A percentile compares a stretch with the other conserved stretches of the same genome.
These are phyloP conservation scores for Sitodiplosis mosellana DNA, from an alignment of 1,140 invertebrate genomes.

Conservation along the genomic window DNA sequence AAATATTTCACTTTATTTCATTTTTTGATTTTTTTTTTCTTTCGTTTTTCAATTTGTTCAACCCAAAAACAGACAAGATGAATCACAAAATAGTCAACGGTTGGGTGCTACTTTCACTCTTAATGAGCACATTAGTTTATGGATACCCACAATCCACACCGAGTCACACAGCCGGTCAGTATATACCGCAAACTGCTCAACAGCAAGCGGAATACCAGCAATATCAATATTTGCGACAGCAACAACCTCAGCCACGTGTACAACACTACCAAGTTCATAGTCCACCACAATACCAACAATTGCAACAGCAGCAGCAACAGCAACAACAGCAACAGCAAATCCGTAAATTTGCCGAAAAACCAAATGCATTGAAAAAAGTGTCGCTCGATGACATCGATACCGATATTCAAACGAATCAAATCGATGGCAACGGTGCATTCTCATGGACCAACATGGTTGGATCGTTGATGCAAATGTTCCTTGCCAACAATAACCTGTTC, in stretches of 20 bases:
- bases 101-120: not conserved
- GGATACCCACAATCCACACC: not conserved
- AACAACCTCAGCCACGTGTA: not conserved
- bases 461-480: conserved; percentile 56
- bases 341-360: conserved; percentile 68
- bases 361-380: conserved; percentile 72
- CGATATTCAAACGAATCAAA: conserved; percentile 60
- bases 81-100: conserved; percentile 1
- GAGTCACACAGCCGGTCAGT: not conserved
- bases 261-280: conserved; percentile 21
- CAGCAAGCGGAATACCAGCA: not conserved
- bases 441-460: conserved; percentile 72
- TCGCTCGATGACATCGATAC: conserved; percentile 55
- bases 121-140: not conserved
- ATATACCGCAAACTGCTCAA: conserved; percentile 8
- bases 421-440: conserved; percentile 47
- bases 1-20: too few species aligned
- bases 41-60: too few species aligned
- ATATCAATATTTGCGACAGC: not conserved
- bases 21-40: too few species aligned
- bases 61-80: not conserved
- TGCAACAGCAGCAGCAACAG: conserved; percentile 27
- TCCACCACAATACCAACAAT: conserved; percentile 27
- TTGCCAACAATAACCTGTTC: conserved; percentile 40
- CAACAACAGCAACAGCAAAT: conserved; percentile 22